phyloP scores from a whole-genome alignment of 2,888 invertebrate genomes.

The Rhopalosiphum nymphaeae region DNA sequence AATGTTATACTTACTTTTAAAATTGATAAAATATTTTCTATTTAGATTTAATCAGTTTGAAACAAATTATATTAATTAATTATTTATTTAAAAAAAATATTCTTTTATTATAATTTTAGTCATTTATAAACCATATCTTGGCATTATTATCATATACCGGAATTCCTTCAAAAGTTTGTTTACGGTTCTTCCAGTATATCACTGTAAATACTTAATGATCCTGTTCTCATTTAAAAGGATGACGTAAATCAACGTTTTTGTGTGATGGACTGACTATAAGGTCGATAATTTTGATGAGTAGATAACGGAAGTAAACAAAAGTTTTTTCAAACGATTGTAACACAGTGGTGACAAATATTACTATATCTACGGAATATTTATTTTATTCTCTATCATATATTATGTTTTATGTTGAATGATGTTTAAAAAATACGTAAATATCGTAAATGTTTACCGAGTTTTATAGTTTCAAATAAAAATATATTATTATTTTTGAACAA shows the following conservation, averaged over 20 bases:
- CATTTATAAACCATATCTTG: not conserved
- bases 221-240: constrained; percentile 42
- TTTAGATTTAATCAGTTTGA: not conserved
- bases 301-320: constrained; percentile 30
- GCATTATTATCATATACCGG: not conserved
- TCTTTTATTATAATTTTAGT: not conserved
- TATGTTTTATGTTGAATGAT: not conserved
- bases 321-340: constrained; percentile 1
- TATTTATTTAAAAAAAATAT: not conserved
- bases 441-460: constrained; percentile 48
- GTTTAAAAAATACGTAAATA: not conserved
- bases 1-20: not conserved
- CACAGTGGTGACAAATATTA: not conserved
- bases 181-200: not conserved
- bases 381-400: not conserved
- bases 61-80: not conserved
- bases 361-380: not conserved
- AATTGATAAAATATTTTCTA: not conserved
- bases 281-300: not conserved
- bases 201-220: constrained; percentile 20
- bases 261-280: constrained; percentile 11
- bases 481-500: constrained; percentile 11
- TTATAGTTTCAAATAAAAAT: not conserved
- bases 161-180: constrained; percentile 23
- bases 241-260: not conserved